Evolutionary conservation across 2,113 vertebrate genomes (phyloP), one percentile per base, ranked within the genome.

Genomic region (Hyperopisus bebe): DNA sequence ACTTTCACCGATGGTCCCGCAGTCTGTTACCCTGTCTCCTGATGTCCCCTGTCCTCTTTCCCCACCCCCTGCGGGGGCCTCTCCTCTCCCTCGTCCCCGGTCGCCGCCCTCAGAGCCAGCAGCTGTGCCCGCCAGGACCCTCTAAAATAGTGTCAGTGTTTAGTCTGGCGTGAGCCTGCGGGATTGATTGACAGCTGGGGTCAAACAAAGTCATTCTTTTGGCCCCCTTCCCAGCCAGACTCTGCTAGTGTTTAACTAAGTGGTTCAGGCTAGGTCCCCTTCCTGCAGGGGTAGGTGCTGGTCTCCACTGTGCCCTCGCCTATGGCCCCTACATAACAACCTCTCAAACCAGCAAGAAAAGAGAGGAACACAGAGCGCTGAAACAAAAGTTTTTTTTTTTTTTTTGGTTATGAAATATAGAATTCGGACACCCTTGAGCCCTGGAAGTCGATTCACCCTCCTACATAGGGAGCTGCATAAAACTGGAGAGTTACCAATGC

Each of bases 91-190:
- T 55, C 93, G n/a, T 53, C 31, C 87, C 87, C 94, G 94, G 95
- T 95, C 93, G 94, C 93, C 96, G 95, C 95, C 94, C 44, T 94
- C 95, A 95, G 96, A 96, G 95, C 95, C 96, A 96, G 96, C 96
- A 96, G 96, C 96, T 96, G 96, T 95, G 95, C 94, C 95, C 95
- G 96, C 95, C 96, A 96, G 96, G 96, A 96, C 96, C 94, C 96
- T 96, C 96, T 96, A 96, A 96, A 97, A 97, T 96, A 96, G 96
- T 96, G 97, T 96, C 95, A 96, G 96, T 97, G 96, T 96, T 97
- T 97, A 96, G 96, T 96, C 96, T 97, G 96, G 96, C 96, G 94
- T 95, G 94, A 92, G 93, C 95, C 95, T 96, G 94, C 94, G 92
- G 95, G 94, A 95, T 95, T 97, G 96, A 96, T 96, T 97, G 97